A percentile compares a stretch with the other conserved stretches of the same genome.
Evolutionary conservation across 2,888 invertebrate genomes (phyloP).

Genomic region (Dermolepida albohirtum): DNA sequence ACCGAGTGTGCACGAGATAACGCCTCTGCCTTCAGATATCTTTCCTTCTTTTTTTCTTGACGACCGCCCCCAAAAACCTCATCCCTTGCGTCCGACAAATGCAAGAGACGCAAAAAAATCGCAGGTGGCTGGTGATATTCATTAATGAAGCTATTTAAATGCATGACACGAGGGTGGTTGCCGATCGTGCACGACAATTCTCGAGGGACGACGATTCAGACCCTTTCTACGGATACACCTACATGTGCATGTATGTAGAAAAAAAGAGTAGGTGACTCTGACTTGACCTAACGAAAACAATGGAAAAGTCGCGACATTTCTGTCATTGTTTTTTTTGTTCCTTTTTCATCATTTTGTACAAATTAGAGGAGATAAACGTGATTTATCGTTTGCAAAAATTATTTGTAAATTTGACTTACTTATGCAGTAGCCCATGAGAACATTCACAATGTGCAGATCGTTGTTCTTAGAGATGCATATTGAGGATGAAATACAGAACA

Average conservation of each 20-base stretch:
- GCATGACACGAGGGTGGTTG: slow-evolving; percentile 63
- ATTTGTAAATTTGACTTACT: no score
- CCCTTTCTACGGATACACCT: slow-evolving; percentile 21
- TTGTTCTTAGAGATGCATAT: no score
- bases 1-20: slow-evolving; percentile 1
- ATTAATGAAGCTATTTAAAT: slow-evolving; percentile 69
- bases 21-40: background rate
- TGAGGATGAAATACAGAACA: no score
- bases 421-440: no score
- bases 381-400: no score
- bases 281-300: background rate
- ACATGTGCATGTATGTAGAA: background rate
- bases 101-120: slow-evolving; percentile 53
- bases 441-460: no score
- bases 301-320: no score
- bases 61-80: no score
- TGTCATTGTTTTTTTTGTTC: background rate
- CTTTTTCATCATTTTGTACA: background rate
- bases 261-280: background rate
- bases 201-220: slow-evolving; percentile 53
- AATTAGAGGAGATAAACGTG: no score
- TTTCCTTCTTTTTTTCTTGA: background rate
- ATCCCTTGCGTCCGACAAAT: slow-evolving; percentile 2
- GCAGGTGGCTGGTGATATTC: slow-evolving; percentile 61
- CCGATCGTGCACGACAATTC: slow-evolving; percentile 58